phyloP scores from a whole-genome alignment of 23 tunicate genomes.

The Ascidia mentula region DNA sequence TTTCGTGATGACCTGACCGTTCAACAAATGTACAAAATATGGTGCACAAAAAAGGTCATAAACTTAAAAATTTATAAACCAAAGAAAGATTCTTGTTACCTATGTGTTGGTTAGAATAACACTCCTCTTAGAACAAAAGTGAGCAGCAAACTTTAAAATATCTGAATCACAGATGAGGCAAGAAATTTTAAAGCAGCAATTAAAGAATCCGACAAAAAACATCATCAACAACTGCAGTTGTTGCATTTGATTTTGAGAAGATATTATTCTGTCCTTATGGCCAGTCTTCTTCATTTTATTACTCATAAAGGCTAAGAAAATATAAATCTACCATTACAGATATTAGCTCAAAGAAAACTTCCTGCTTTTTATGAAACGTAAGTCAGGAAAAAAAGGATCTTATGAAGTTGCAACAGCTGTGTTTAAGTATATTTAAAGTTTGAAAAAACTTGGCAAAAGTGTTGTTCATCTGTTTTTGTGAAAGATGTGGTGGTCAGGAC shows the following conservation, averaged over 20 bases:
- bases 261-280: neutral
- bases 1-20: conserved; percentile 23
- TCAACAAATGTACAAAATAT: conserved; percentile 23
- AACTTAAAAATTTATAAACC: conserved; percentile 21
- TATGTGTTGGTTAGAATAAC: neutral
- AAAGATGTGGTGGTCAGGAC: conserved; percentile 28
- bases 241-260: conserved; percentile 20
- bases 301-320: conserved; percentile 1
- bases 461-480: conserved; percentile 22
- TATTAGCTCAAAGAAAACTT: conserved; percentile 20
- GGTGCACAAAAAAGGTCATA: too few species aligned
- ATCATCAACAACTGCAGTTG: neutral
- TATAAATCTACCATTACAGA: conserved; percentile 19
- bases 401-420: conserved; percentile 26
- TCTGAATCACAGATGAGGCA: neutral
- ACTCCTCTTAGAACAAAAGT: neutral
- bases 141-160: neutral
- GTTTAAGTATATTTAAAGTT: conserved; percentile 6
- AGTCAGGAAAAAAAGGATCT: conserved; percentile 27
- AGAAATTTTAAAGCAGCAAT: neutral
- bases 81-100: conserved; percentile 23
- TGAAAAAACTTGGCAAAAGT: neutral
- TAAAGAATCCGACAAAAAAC: neutral
- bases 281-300: conserved; percentile 29
- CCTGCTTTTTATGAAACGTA: conserved; percentile 22